These are phyloP conservation scores for Muscina levida DNA, from an alignment of 2,888 invertebrate species.

Conservation along the genomic window DNA sequence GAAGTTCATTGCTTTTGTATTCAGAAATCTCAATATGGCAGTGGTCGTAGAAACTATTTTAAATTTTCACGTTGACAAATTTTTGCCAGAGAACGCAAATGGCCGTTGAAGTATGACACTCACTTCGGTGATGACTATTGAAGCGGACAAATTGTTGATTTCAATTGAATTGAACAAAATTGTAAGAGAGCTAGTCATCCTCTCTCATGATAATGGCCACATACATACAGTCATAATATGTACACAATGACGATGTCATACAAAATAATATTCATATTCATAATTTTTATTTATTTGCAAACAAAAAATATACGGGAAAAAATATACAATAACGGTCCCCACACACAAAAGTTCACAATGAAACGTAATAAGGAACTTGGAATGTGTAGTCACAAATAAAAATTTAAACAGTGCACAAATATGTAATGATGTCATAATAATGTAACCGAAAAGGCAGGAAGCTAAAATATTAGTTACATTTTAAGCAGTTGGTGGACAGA, in stretches of 20 bases:
- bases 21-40: too few species aligned
- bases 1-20: too few species aligned
- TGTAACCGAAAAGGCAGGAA: slow-evolving; percentile 6
- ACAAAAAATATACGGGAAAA: too few species aligned
- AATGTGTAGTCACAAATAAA: slow-evolving; percentile 17
- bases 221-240: too few species aligned
- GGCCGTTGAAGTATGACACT: too few species aligned
- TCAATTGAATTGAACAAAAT: slow-evolving; percentile 5
- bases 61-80: slow-evolving; percentile 6
- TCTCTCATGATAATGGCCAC: too few species aligned
- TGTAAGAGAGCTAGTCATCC: slow-evolving; percentile 2
- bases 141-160: too few species aligned
- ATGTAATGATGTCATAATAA: slow-evolving; percentile 23
- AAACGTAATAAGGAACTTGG: slow-evolving; percentile 17
- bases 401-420: slow-evolving; percentile 20
- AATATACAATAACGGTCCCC: too few species aligned
- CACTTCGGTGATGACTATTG: too few species aligned
- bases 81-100: too few species aligned
- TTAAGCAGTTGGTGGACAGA: too few species aligned
- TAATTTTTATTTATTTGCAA: slow-evolving; percentile 29
- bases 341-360: neutral
- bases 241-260: slow-evolving; percentile 14
- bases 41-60: too few species aligned
- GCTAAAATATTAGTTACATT: neutral
- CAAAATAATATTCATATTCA: slow-evolving; percentile 31